Evolutionary conservation across 2,797 vertebrate species (phyloP).

Genomic region (Lacerta agilis): DNA sequence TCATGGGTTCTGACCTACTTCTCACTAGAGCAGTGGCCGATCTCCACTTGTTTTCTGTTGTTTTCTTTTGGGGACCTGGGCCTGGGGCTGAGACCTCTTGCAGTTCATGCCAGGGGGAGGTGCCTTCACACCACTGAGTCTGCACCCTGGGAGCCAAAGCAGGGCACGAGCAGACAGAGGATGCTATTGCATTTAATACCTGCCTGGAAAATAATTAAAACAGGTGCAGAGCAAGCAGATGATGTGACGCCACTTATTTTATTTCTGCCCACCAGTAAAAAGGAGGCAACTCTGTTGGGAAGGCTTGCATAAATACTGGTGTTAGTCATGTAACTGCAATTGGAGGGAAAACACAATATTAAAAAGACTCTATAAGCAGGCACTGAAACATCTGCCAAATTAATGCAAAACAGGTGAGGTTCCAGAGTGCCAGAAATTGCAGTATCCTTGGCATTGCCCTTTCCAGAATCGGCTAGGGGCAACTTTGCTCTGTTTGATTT

Average conservation of each 20-base stretch:
- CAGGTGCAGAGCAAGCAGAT: background rate
- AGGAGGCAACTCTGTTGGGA: background rate
- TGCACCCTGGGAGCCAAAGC: background rate
- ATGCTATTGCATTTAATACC: background rate
- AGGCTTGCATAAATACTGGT: background rate
- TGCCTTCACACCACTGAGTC: background rate
- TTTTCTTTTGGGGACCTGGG: background rate
- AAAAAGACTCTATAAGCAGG: background rate
- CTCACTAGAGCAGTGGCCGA: background rate
- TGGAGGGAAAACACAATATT: background rate
- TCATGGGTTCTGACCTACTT: background rate
- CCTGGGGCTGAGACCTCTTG: background rate
- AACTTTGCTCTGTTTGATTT: background rate
- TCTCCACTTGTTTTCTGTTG: background rate
- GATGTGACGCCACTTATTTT: background rate
- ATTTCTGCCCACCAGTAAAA: background rate
- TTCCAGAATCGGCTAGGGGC: conserved; percentile 22
- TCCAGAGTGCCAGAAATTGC: rapidly evolving
- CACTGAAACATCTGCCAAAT: background rate
- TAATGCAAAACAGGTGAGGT: background rate
- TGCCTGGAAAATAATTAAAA: background rate
- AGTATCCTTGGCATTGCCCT: background rate
- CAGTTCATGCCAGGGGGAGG: background rate
- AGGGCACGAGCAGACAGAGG: background rate
- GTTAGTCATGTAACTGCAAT: background rate